Percentiles rank a stretch among this genome's conserved stretches.
phyloP scores from a whole-genome alignment of 1,140 invertebrate species.

The Zaprionus inermis region DNA sequence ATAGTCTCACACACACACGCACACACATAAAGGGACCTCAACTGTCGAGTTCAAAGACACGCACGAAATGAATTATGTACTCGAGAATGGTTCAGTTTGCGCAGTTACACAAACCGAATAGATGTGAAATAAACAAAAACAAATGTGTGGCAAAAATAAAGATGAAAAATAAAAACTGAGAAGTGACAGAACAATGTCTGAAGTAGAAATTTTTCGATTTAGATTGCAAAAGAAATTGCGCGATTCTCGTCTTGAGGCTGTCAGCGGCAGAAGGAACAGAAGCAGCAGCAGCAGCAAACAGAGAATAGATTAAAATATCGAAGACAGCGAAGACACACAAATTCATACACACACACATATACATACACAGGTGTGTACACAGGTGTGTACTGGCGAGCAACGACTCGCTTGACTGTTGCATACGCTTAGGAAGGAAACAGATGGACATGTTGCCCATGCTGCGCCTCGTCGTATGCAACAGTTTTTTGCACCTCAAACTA shows the following conservation, averaged over 20 bases:
- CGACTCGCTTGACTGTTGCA: slow-evolving; percentile 22
- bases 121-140: slow-evolving; percentile 7
- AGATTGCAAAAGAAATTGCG: slow-evolving; percentile 61
- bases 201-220: slow-evolving; percentile 48
- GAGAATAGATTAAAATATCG: slow-evolving; percentile 76
- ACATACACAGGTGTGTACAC: background rate
- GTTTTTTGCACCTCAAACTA: slow-evolving; percentile 23
- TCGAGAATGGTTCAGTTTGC: slow-evolving; percentile 13
- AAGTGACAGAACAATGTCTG: slow-evolving; percentile 62
- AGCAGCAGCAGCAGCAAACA: slow-evolving; percentile 31
- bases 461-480: slow-evolving; percentile 35
- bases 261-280: slow-evolving; percentile 44
- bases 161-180: slow-evolving; percentile 23
- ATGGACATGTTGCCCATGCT: slow-evolving; percentile 37
- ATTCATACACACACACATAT: background rate
- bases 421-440: slow-evolving; percentile 51
- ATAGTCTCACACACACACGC: slow-evolving; percentile 7
- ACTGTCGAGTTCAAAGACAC: slow-evolving; percentile 39
- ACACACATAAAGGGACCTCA: background rate
- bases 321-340: slow-evolving; percentile 38
- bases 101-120: slow-evolving; percentile 21
- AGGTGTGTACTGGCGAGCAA: background rate
- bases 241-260: slow-evolving; percentile 57
- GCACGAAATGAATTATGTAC: slow-evolving; percentile 33
- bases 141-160: slow-evolving; percentile 5